Base-by-base conservation (phyloP, 1,140 invertebrate species). In the Aphelenchoides fujianensis region DNA sequence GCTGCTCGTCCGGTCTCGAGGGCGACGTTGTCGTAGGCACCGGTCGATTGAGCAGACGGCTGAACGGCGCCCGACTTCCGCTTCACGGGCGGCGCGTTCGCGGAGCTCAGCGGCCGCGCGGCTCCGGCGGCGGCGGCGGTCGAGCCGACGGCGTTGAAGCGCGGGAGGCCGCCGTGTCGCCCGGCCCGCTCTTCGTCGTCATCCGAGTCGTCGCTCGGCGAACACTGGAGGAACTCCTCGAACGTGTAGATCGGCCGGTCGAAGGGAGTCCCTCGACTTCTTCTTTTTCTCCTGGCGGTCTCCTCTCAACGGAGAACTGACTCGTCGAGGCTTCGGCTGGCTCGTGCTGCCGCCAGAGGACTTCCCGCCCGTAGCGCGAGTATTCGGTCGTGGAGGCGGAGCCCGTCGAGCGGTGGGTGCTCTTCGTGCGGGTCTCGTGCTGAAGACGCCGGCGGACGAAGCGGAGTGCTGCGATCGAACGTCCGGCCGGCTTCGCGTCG, bases 181-280 rank as follows among this genome's bases (percentile, higher is more conserved):
- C 34, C 55, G 55, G 7, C 68, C 3, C 57, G 41, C 34, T 72
- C 68, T 28, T 72, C 70, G 37, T 71, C 68, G 19, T 71, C 41
- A 3, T 72, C 70, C 3, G 70, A 74, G 28, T 73, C 68, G 19
- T 73, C 36, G 27, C 32, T 36, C 16, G 67, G 55, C 52, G 35
- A 28, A 2, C 31, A 71, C n/a, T 35, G n/a, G 28, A 69, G 37
- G 34, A 69, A 69, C 67, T 69, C 67, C n/a, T 69, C 67, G 37
- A 69, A 69, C 36, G 67, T 63, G 36, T 69, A 69, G 55, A 59
- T 32, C 34, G 55, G n/a, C n/a, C n/a, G n/a, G n/a, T n/a, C n/a
- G 55, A 59, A 5, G 27, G 12, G 41, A 48, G 23, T 23, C 12
- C 23, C 23, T 48, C 12, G 41, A 48, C 23, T 48, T 48, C 23